Base-by-base conservation (phyloP, 2,113 vertebrate species). In the Odobenus rosmarus region DNA sequence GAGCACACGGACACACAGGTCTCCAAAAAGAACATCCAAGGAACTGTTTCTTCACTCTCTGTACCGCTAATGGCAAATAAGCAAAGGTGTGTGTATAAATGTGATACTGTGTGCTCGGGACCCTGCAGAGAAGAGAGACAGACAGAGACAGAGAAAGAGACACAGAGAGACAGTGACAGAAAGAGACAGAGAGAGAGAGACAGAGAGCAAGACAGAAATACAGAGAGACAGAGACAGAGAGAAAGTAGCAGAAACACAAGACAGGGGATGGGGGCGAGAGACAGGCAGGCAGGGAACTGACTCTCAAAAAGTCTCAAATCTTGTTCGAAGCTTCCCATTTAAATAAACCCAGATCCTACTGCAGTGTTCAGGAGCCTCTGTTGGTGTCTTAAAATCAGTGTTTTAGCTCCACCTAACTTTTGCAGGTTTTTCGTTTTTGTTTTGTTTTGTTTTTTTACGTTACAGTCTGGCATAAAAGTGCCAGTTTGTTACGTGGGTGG, bases 401-500 rank as follows among this genome's bases (percentile, higher is more conserved):
- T 97, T 98, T 98, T 97, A 98, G 98, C 96, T 98, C 97, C 98
- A 98, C 97, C 98, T 98, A 98, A 98, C 97, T 98, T 98, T 96
- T 97, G 95, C 96, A 96, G 96, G 8, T 21, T 95, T 89, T 11
- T 39, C 39, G 1, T 36, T 53, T 79, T 39, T 53, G 19, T 28
- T 33, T 36, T 13, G 21, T 11, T 53, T 33, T 64, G 93, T 88
- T 96, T 96, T 84, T 86, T 84, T 83, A 98, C 98, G 97, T 97
- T 98, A 98, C 93, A 98, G 98, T 59, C 36, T 96, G 94, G 96
- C 97, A 98, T 98, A 95, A 51, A 2, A 97, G 96, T 14, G 59
- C 93, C 98, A 97, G 97, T 96, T 98, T 97, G 93, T 97, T 98
- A 98, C 90, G 89, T 49, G 93, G 97, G 98, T 95, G 94, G 93